Evolutionary conservation across 2,113 vertebrate species (phyloP).

Genomic region (Pantherophis guttatus): DNA sequence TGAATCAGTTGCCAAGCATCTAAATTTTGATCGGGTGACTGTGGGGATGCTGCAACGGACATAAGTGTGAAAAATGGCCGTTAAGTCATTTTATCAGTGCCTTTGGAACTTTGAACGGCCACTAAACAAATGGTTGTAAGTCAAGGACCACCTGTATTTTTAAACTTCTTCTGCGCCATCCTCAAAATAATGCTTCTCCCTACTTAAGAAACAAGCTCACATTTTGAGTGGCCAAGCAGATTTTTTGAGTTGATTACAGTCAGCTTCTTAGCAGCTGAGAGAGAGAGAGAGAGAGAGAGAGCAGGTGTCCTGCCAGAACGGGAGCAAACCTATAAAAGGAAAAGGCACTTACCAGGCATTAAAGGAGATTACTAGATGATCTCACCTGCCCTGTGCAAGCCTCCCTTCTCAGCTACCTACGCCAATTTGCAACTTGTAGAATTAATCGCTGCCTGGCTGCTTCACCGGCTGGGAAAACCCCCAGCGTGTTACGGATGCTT

Average conservation of each 20-base stretch:
- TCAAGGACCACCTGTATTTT: neutral
- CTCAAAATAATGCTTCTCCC: neutral
- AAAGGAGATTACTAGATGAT: neutral
- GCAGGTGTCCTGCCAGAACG: neutral
- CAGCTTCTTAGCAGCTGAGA: neutral
- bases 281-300: neutral
- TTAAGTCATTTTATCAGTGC: neutral
- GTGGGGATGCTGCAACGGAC: neutral
- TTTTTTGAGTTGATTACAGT: neutral
- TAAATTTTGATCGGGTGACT: neutral
- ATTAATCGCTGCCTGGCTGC: neutral
- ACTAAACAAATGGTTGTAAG: neutral
- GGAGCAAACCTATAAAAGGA: neutral
- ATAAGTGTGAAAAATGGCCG: neutral
- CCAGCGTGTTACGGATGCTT: neutral
- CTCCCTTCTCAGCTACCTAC: neutral
- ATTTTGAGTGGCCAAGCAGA: neutral
- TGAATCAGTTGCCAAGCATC: neutral
- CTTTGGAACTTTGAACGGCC: neutral
- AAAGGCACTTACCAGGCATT: neutral
- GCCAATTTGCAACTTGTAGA: conserved; percentile 1
- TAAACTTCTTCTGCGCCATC: neutral
- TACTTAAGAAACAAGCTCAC: neutral
- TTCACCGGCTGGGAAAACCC: neutral
- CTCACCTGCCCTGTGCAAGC: neutral